Evolutionary conservation across 2,797 vertebrate genomes (phyloP).

Genomic region (Austrolebias charrua): DNA sequence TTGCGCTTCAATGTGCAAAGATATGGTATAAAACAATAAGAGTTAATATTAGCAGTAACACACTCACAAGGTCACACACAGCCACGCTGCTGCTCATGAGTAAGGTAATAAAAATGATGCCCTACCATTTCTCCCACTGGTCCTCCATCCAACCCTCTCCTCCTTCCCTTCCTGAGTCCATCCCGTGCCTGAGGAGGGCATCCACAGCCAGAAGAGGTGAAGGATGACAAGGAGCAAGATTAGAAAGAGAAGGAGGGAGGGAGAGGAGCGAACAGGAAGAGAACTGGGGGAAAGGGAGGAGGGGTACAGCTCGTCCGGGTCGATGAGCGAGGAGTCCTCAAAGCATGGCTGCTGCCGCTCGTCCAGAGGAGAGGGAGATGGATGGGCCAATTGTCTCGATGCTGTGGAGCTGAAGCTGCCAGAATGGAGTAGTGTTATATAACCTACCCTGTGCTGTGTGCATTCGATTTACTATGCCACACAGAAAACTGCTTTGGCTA

Average conservation of each 20-base stretch:
- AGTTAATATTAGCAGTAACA: conserved; percentile 41
- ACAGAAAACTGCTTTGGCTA: conserved; percentile 62
- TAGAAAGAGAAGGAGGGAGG: conserved; percentile 54
- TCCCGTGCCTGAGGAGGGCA: conserved; percentile 84
- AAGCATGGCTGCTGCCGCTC: conserved; percentile 40
- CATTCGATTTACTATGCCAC: conserved; percentile 65
- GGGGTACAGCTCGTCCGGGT: conserved; percentile 56
- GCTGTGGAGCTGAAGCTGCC: conserved; percentile 40
- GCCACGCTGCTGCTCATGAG: conserved; percentile 39
- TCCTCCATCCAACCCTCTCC: conserved; percentile 97
- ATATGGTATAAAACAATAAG: conserved; percentile 27
- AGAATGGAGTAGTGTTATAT: conserved; percentile 56
- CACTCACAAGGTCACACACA: conserved; percentile 65
- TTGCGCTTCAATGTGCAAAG: conserved; percentile 34
- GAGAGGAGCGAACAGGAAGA: conserved; percentile 42
- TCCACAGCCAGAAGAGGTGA: conserved; percentile 59
- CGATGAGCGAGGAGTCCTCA: conserved; percentile 59
- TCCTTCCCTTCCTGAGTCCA: conserved; percentile 89
- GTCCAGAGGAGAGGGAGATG: conserved; percentile 23
- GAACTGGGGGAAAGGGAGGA: conserved; percentile 47
- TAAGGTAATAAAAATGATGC: conserved; percentile 11
- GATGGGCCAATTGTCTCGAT: conserved; percentile 37
- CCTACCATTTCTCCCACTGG: conserved; percentile 99
- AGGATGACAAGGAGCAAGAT: conserved; percentile 39
- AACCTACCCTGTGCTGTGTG: conserved; percentile 55